Conservation (phyloP, 2,888 invertebrate species). For the Pristionchus maxplancki region DNA sequence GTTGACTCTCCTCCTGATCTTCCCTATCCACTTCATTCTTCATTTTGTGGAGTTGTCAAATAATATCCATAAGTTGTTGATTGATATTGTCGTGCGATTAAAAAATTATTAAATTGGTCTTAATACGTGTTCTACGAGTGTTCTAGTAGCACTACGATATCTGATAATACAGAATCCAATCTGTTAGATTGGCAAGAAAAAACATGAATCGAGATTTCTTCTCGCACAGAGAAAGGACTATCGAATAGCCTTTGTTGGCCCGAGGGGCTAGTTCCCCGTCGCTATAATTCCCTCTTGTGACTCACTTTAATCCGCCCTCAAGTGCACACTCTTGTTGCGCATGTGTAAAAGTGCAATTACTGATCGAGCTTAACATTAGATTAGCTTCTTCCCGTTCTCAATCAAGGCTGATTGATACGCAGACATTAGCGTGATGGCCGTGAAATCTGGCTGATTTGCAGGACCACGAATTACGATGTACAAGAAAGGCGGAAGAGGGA, state of each 20-base stretch:
- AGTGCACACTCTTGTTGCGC: background rate
- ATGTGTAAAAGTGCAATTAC: conserved; percentile 42
- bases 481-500: background rate
- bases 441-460: background rate
- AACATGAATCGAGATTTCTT: background rate
- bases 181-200: background rate
- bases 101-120: background rate
- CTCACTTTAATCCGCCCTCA: conserved; percentile 34
- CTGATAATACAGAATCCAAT: background rate
- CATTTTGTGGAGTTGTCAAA: conserved; percentile 22
- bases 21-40: background rate
- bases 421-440: conserved; percentile 2
- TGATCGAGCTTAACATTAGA: background rate
- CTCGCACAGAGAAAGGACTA: background rate
- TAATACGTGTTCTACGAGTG: background rate
- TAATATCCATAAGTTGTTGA: conserved; percentile 33
- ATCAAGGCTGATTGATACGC: conserved; percentile 36
- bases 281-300: conserved; percentile 30
- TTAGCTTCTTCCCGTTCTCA: conserved; percentile 2
- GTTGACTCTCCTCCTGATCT: conserved; percentile 13
- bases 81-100: background rate
- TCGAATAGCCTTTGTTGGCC: background rate
- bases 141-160: conserved; percentile 3
- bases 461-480: background rate
- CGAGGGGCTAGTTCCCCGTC: background rate